A percentile compares a stretch with the other conserved stretches of the same genome.
These are phyloP conservation scores for Acanthopagrus latus DNA, from an alignment of 2,797 vertebrate species.

Conservation along the genomic window DNA sequence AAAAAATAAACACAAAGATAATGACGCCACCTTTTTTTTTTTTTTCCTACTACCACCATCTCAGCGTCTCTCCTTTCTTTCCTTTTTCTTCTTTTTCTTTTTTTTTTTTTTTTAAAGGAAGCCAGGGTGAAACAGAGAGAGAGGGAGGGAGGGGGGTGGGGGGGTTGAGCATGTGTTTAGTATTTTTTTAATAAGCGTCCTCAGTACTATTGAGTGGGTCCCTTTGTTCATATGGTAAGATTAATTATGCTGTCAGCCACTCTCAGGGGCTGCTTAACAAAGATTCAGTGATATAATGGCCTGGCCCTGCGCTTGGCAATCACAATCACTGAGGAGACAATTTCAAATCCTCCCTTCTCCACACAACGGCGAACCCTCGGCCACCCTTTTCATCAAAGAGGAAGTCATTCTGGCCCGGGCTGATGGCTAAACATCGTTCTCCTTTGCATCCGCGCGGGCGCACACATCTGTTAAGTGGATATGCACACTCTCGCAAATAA, in stretches of 20 bases:
- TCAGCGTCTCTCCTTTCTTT: conserved; percentile 74
- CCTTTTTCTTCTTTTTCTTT: no score
- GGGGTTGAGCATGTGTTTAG: conserved; percentile 90
- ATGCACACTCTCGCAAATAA: conserved; percentile 38
- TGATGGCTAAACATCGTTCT: conserved; percentile 86
- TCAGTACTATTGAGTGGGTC: conserved; percentile 99
- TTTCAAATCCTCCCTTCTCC: conserved; percentile 93
- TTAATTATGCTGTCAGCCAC: conserved; percentile 99
- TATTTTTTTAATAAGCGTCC: conserved; percentile 99
- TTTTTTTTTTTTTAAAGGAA: conserved; percentile 36
- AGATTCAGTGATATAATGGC: conserved; percentile 99
- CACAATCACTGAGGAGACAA: conserved; percentile 98
- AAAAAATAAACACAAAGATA: conserved; percentile 85
- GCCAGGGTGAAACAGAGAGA: conserved; percentile 21
- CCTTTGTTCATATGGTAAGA: conserved; percentile 99
- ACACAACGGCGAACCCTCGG: conserved; percentile 91
- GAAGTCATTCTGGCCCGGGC: conserved; percentile 93
- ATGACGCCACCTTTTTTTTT: conserved; percentile 86
- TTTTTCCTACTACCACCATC: conserved; percentile 82
- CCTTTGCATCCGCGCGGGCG: conserved; percentile 44
- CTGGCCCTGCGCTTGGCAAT: conserved; percentile 96
- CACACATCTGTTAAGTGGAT: conserved; percentile 5
- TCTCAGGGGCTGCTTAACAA: conserved; percentile 99
- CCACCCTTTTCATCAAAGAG: conserved; percentile 94
- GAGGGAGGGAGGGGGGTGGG: background rate